These are phyloP conservation scores for Euphydryas editha DNA, from an alignment of 2,888 invertebrate species.

Conservation along the genomic window DNA sequence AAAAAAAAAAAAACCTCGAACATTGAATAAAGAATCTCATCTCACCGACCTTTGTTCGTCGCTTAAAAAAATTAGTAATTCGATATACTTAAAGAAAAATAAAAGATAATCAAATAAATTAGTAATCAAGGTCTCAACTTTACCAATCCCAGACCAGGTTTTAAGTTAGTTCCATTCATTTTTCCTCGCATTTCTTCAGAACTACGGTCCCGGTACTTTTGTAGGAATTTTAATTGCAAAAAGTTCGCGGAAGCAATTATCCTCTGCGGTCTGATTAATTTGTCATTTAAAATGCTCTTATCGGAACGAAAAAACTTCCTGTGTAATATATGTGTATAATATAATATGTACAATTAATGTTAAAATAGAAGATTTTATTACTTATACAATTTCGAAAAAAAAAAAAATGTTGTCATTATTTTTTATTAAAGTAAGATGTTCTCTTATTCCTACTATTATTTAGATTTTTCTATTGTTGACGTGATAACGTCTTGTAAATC, in stretches of 20 bases:
- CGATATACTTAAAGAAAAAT: not conserved
- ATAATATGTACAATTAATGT: not conserved
- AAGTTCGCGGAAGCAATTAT: constrained; percentile 27
- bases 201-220: constrained; percentile 27
- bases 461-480: no score
- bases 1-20: no score
- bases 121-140: constrained; percentile 5
- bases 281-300: constrained; percentile 15
- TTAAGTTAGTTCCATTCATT: constrained; percentile 24
- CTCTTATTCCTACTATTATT: no score
- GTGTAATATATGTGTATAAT: not conserved
- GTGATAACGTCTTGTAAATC: no score
- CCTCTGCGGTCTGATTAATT: constrained; percentile 28
- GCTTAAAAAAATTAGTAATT: not conserved
- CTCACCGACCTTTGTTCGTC: no score
- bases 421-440: no score
- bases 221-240: constrained; percentile 35
- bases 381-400: no score
- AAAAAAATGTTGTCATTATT: no score
- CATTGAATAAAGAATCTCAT: no score
- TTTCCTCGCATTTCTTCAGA: constrained; percentile 20
- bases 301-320: constrained; percentile 12
- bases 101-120: constrained; percentile 20
- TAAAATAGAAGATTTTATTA: no score
- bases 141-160: constrained; percentile 17